These are phyloP conservation scores for Nowickia ferox DNA, from an alignment of 2,888 invertebrate species.

Conservation along the genomic window DNA sequence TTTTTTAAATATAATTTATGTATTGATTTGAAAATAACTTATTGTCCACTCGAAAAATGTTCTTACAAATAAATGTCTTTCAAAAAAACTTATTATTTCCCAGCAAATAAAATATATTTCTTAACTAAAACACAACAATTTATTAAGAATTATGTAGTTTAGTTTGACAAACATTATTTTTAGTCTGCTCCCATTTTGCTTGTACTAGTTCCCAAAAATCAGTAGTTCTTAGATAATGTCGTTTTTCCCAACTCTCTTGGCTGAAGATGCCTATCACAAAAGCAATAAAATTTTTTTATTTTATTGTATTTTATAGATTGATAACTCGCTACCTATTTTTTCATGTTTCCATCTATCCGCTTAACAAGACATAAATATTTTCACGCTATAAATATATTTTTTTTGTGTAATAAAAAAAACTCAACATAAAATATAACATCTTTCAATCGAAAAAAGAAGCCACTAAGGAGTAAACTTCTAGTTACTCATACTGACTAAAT, in stretches of 20 bases:
- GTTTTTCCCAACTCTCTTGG: background rate
- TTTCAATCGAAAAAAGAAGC: slow-evolving; percentile 27
- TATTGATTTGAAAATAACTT: background rate
- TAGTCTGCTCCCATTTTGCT: slow-evolving; percentile 3
- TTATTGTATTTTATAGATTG: slow-evolving; percentile 59
- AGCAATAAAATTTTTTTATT: slow-evolving; percentile 58
- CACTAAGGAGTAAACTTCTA: slow-evolving; percentile 37
- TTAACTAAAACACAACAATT: slow-evolving; percentile 5
- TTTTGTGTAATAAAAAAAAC: slow-evolving; percentile 22
- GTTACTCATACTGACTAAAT: slow-evolving; percentile 29
- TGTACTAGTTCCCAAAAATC: slow-evolving; percentile 32
- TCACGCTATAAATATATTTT: slow-evolving; percentile 71
- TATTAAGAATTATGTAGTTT: slow-evolving; percentile 36
- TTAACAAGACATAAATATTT: slow-evolving; percentile 63
- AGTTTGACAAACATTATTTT: slow-evolving; percentile 1
- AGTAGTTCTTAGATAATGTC: slow-evolving; percentile 30
- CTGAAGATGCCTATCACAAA: slow-evolving; percentile 46
- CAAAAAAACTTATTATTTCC: slow-evolving; percentile 21
- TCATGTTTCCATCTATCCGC: slow-evolving; percentile 2
- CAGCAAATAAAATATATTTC: slow-evolving; percentile 56
- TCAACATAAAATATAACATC: slow-evolving; percentile 37
- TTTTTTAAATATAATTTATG: background rate
- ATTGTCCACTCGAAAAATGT: background rate
- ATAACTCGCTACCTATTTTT: slow-evolving; percentile 65
- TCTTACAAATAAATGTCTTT: background rate